Base-by-base conservation (phyloP, 37 sponge, comb jelly and placozoan species). In the Crambe crambe region DNA sequence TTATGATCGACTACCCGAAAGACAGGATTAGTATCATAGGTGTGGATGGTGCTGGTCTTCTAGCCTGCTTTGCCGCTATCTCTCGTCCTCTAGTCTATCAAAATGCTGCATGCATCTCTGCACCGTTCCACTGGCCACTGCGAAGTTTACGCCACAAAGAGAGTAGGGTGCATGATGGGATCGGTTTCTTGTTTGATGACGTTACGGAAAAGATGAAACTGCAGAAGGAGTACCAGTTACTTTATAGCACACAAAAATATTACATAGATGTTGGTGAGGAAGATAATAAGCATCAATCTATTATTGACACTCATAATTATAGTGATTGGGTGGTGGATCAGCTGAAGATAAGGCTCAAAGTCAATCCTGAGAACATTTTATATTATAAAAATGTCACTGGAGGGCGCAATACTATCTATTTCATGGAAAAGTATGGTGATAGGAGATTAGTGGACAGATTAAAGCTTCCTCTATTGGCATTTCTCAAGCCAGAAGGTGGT, bases 1-100 rank as follows among this genome's bases (percentile, higher is more conserved):
- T 84, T 22, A 39, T 66, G 68, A 34, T 87, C 0, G 76, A 86
- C 22, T 74, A 34, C 43, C 92, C 92, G 12, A 64, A 41, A 0
- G 40, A 92, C 29, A 72, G 92, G 54, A 32, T 83, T 15, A 70
- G 78, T 1, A 74, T 93, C 3, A 79, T 89, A 18, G 91, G 94
- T 6, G 77, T 76, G 39, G 73, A 44, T 32, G 68, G 60, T 1
- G 66, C 56, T 3, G 90, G 90, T 26, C 74, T 93, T 0, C 67
- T 86, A 57, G 84, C 90, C 25, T 93, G 90, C 67, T 74, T 83
- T 75, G 91, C 87, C 21, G 94, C 86, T 2, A 25, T 89, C 38
- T 82, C 78, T 27, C 59, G 82, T 18, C 90, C 87, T 2, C 29
- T 71, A n/a, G 0, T 83, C n/a, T 85, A 90, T 59, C 26, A 75